Base-by-base conservation (phyloP, 2,888 invertebrate species). In the Agrotis puta region DNA sequence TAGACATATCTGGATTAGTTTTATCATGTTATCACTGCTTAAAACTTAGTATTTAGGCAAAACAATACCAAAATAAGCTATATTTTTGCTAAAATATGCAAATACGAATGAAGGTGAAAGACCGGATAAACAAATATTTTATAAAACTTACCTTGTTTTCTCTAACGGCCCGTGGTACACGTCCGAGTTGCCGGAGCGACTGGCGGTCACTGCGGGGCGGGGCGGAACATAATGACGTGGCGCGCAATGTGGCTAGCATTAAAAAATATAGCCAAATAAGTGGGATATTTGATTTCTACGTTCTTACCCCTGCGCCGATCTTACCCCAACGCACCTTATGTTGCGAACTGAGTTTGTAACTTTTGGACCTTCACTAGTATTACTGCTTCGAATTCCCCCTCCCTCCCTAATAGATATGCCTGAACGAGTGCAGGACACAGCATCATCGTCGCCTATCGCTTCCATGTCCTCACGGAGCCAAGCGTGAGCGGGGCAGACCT, bases 121-220 rank as follows among this genome's bases (percentile, higher is more conserved):
- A 61, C 48, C 61, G 61, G 61, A 61, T 27, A 27, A 16, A 48
- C 61, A 61, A 48, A 48, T 61, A 48, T 61, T 61, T 61, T 61
- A 45, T 18, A 27, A 61, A 61, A 48, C 61, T 61, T 61, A 61
- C 27, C 47, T 61, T 61, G 24, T 48, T 61, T 61, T n/a, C 27
- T 48, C 6, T 48, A 61, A 33, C 48, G 61, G 61, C 48, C 48
- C 61, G 48, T 61, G 16, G 27, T 48, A 33, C 61, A 27, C 59
- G 61, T 61, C 61, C 27, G 27, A n/a, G 24, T n/a, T 27, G 27
- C 61, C 61, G 61, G 61, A 61, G 48, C 13, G 61, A 61, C 24
- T 61, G 24, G 61, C 61, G 61, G 48, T 48, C 33, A 61, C 61
- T 48, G 48, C 48, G 61, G 61, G 61, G n/a, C 48, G 48, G 61